phyloP scores from a whole-genome alignment of 2,888 invertebrate genomes.

The Melolontha melolontha region DNA sequence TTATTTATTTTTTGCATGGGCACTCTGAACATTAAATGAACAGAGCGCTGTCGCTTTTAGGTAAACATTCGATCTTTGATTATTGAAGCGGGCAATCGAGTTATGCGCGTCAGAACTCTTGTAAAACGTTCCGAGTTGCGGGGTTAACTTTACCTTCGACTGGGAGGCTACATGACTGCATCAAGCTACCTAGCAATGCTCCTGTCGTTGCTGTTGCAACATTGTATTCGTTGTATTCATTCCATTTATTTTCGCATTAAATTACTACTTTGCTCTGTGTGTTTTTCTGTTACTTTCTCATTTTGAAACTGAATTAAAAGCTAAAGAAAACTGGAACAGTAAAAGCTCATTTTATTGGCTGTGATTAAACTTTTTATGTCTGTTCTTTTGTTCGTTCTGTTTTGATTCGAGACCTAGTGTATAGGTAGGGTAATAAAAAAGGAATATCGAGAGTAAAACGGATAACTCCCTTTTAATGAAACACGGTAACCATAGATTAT shows the following conservation, averaged over 20 bases:
- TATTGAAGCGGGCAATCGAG: conserved; percentile 54
- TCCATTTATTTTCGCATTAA: conserved; percentile 16
- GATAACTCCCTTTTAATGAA: too few species aligned
- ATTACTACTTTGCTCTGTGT: neutral
- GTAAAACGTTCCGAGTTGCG: conserved; percentile 36
- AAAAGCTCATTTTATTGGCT: conserved; percentile 9
- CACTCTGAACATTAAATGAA: conserved; percentile 38
- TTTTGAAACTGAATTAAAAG: conserved; percentile 8
- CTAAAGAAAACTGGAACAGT: neutral
- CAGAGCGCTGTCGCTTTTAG: conserved; percentile 37
- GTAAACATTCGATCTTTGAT: conserved; percentile 54
- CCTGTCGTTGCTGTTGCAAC: conserved; percentile 8
- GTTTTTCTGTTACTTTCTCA: neutral
- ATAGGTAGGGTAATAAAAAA: too few species aligned
- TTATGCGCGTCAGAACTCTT: conserved; percentile 54
- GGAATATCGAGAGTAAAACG: too few species aligned
- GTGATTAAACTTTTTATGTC: neutral
- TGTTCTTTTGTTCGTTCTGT: neutral
- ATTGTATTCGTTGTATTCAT: conserved; percentile 12
- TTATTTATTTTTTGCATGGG: conserved; percentile 30
- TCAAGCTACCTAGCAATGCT: neutral
- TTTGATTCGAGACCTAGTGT: too few species aligned
- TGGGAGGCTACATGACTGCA: conserved; percentile 2
- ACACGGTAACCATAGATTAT: too few species aligned
- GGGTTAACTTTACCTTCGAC: conserved; percentile 17